These are phyloP conservation scores for Tribolium castaneum DNA, from an alignment of 1,140 invertebrate species.

Conservation along the genomic window DNA sequence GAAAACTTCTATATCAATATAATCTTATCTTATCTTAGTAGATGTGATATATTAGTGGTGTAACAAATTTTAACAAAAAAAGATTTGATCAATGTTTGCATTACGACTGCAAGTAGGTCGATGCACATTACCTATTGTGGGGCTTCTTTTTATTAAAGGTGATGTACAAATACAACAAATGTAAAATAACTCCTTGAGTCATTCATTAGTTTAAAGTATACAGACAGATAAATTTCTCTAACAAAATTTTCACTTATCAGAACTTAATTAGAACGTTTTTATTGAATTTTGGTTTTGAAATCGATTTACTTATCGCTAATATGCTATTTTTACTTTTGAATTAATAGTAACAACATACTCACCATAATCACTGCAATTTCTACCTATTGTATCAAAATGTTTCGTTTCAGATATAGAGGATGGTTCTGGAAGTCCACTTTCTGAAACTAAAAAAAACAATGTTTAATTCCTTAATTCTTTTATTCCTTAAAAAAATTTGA, in stretches of 20 bases:
- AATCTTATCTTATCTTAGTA: slow-evolving; percentile 28
- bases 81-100: background rate
- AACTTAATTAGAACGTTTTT: background rate
- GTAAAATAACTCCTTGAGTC: too few relatives aligned
- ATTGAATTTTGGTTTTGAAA: too few relatives aligned
- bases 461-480: too few relatives aligned
- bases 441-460: slow-evolving; percentile 46
- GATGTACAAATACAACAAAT: background rate
- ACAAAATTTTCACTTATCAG: too few relatives aligned
- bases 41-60: background rate
- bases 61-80: slow-evolving; percentile 8
- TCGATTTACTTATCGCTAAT: too few relatives aligned
- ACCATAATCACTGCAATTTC: slow-evolving; percentile 56
- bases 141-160: background rate
- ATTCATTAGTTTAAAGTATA: too few relatives aligned
- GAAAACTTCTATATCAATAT: background rate
- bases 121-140: background rate
- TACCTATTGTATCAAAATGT: slow-evolving; percentile 56
- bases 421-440: slow-evolving; percentile 48
- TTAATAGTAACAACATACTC: slow-evolving; percentile 43
- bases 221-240: too few relatives aligned
- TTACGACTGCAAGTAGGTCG: background rate
- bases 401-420: slow-evolving; percentile 54
- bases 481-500: too few relatives aligned
- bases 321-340: too few relatives aligned